Evolutionary conservation across 2,888 invertebrate species (phyloP).

Genomic region (Carabus problematicus): DNA sequence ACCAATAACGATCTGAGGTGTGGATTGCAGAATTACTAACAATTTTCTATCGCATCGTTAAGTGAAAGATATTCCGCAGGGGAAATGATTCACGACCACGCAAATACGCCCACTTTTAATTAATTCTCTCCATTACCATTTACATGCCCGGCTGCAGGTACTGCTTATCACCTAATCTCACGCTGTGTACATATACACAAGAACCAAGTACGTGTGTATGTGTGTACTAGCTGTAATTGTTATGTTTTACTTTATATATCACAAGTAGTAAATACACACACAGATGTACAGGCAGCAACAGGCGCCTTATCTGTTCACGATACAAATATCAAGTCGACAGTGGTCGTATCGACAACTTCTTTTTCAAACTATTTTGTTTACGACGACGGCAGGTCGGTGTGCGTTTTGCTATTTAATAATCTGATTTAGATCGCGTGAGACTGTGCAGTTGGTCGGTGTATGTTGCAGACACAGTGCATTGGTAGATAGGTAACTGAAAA

Average conservation of each 20-base stretch:
- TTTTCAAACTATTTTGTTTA: no score
- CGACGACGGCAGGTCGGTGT: no score
- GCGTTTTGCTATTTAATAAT: conserved; percentile 19
- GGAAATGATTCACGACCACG: conserved; percentile 38
- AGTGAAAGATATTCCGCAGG: conserved; percentile 18
- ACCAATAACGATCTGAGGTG: neutral
- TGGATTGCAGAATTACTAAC: conserved; percentile 13
- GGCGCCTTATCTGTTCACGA: no score
- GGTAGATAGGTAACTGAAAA: neutral
- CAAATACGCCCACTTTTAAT: conserved; percentile 43
- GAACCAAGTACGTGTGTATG: no score
- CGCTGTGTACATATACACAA: conserved; percentile 2
- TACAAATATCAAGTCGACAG: neutral
- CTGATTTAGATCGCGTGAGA: conserved; percentile 41
- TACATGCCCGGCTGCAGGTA: conserved; percentile 37
- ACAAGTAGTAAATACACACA: neutral
- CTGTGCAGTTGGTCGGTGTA: no score
- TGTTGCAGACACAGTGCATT: no score
- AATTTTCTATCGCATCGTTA: conserved; percentile 17
- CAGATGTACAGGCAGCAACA: neutral
- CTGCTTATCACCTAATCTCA: conserved; percentile 34
- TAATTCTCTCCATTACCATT: conserved; percentile 44
- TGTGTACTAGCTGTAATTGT: neutral
- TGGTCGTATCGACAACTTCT: neutral
- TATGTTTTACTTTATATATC: conserved; percentile 5